A percentile compares a stretch with the other conserved stretches of the same genome.
Evolutionary conservation across 1,140 invertebrate genomes (phyloP).

Genomic region (Papilio xuthus): DNA sequence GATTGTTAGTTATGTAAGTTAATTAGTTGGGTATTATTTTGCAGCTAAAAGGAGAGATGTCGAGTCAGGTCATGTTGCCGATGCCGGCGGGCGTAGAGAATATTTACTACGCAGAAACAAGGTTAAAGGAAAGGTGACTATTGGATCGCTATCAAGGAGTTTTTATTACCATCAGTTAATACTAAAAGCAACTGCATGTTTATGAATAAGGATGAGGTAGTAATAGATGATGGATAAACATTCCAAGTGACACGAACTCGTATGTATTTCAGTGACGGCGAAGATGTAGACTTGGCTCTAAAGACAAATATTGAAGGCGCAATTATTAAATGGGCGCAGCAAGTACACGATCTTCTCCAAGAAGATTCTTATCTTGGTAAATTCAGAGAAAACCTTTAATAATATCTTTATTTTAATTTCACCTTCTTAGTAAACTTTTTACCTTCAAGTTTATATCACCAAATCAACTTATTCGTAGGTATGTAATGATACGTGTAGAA

Average conservation of each 20-base stretch:
- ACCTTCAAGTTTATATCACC: too few relatives aligned
- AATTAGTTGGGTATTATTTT: constrained; percentile 36
- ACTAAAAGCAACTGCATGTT: not conserved
- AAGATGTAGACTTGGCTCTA: constrained; percentile 84
- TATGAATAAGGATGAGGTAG: not conserved
- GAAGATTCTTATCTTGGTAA: constrained; percentile 85
- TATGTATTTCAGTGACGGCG: constrained; percentile 69
- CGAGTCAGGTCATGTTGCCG: constrained; percentile 85
- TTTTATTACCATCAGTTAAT: too few relatives aligned
- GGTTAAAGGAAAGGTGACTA: constrained; percentile 82
- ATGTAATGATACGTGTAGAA: not conserved
- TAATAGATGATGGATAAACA: not conserved
- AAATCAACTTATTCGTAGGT: too few relatives aligned
- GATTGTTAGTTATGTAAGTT: not conserved
- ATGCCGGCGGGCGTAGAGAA: constrained; percentile 89
- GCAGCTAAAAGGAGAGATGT: constrained; percentile 82
- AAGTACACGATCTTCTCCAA: constrained; percentile 89
- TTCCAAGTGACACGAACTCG: not conserved
- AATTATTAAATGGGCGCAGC: constrained; percentile 91
- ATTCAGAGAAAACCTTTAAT: too few relatives aligned
- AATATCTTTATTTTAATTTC: constrained; percentile 1
- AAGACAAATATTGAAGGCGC: constrained; percentile 90
- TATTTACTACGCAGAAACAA: constrained; percentile 83
- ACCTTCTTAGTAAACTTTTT: not conserved
- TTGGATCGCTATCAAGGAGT: not conserved